Conservation (phyloP, 2,797 vertebrate genomes). For the Myotis myotis region DNA sequence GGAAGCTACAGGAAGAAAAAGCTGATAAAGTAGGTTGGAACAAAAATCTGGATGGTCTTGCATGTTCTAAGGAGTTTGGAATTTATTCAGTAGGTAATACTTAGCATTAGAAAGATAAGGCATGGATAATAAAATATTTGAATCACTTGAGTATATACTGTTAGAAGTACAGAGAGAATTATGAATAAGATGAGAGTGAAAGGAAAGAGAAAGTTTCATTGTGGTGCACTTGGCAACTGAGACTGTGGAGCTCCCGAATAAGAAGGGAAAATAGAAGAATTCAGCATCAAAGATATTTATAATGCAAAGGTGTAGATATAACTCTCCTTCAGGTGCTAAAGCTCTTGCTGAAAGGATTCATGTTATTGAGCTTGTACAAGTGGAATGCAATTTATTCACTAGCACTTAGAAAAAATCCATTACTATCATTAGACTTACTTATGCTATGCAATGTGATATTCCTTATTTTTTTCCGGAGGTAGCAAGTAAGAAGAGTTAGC, state of each 20-base stretch:
- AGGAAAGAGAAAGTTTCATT: not conserved
- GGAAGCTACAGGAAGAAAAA: not conserved
- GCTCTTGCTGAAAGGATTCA: not conserved
- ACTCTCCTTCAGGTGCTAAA: not conserved
- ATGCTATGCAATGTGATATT: slow-evolving; percentile 17
- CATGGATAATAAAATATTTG: not conserved
- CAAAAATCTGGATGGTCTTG: not conserved
- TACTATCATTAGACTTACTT: not conserved
- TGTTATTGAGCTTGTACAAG: not conserved
- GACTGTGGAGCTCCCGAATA: not conserved
- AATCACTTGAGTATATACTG: not conserved
- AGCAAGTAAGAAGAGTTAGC: slow-evolving; percentile 31
- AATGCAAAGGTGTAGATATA: not conserved
- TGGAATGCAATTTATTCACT: slow-evolving; percentile 21
- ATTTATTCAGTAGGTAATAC: not conserved
- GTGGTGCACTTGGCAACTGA: not conserved
- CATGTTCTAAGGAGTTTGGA: not conserved
- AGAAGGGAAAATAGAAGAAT: not conserved
- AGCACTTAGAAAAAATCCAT: not conserved
- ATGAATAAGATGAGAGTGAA: not conserved
- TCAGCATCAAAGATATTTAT: not conserved
- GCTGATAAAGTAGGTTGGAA: not conserved
- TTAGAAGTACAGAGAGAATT: not conserved
- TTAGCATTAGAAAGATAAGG: not conserved
- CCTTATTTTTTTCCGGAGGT: slow-evolving; percentile 20